Conservation (phyloP, 2,888 invertebrate species). For the Plebejus melissa region DNA sequence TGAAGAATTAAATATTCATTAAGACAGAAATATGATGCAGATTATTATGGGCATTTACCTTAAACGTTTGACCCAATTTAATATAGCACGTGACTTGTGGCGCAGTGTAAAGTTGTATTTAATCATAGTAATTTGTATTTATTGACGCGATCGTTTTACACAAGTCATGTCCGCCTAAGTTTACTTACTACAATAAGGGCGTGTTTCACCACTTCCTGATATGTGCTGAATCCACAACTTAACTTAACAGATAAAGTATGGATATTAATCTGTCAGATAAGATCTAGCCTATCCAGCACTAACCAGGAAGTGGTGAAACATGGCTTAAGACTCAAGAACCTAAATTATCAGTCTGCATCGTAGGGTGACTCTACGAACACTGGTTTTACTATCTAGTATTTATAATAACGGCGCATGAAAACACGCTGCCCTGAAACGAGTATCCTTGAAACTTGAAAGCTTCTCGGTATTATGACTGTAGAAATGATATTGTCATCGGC, state of each 20-base stretch:
- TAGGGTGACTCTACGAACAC: not conserved
- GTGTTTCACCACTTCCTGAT: no score
- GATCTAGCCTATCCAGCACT: no score
- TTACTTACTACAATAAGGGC: not conserved
- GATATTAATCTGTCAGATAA: no score
- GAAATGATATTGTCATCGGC: conserved; percentile 9
- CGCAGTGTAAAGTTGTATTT: not conserved
- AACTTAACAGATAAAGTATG: no score
- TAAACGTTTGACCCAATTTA: not conserved
- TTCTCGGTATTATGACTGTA: conserved; percentile 6
- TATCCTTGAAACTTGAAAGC: conserved; percentile 16
- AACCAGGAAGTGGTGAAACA: no score
- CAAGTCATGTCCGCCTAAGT: no score
- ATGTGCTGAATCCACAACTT: no score
- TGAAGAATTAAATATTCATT: conserved; percentile 21
- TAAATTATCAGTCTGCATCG: not conserved
- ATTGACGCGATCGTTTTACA: not conserved
- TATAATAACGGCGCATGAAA: not conserved
- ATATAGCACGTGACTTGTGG: not conserved
- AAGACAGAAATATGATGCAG: not conserved
- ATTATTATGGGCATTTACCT: not conserved
- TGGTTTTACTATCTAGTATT: not conserved
- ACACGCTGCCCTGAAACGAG: not conserved
- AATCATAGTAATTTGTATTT: not conserved
- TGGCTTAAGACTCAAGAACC: not conserved